Evolutionary conservation across 2,888 invertebrate genomes (phyloP).

Genomic region (Clusia tigrina): DNA sequence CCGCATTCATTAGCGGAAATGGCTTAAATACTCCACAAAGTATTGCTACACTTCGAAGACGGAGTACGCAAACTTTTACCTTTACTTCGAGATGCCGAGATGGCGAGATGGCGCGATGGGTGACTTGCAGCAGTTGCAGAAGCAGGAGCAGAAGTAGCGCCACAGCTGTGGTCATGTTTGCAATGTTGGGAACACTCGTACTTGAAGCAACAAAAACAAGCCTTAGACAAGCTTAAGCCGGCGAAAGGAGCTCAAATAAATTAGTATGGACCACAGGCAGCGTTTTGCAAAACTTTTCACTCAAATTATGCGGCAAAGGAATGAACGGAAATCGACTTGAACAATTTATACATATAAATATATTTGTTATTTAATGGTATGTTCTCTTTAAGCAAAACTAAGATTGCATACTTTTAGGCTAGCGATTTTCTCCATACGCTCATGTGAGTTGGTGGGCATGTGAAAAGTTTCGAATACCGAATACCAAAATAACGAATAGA

Average conservation of each 20-base stretch:
- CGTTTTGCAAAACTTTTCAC: constrained; percentile 12
- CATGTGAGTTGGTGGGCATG: too few relatives aligned
- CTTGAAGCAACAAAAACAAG: neutral
- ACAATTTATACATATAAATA: constrained; percentile 12
- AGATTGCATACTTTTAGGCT: constrained; percentile 7
- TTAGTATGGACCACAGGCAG: constrained; percentile 22
- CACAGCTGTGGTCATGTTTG: neutral
- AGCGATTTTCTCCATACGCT: too few relatives aligned
- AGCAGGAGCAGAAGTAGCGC: neutral
- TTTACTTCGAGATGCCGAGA: neutral
- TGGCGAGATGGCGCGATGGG: too few relatives aligned
- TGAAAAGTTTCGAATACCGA: too few relatives aligned
- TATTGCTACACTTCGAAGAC: neutral
- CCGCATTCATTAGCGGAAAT: constrained; percentile 59
- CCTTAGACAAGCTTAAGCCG: neutral
- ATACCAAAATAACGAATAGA: too few relatives aligned
- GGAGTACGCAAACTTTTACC: neutral
- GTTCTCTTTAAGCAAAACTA: neutral
- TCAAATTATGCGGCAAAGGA: constrained; percentile 16
- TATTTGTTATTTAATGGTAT: constrained; percentile 31
- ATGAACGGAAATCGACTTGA: constrained; percentile 21
- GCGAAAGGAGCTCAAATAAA: constrained; percentile 14
- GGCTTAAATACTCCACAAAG: constrained; percentile 51
- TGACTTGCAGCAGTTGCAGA: neutral
- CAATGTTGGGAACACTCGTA: too few relatives aligned